Base-by-base conservation (phyloP, 2,797 vertebrate species). In the Eidolon dupreanum region DNA sequence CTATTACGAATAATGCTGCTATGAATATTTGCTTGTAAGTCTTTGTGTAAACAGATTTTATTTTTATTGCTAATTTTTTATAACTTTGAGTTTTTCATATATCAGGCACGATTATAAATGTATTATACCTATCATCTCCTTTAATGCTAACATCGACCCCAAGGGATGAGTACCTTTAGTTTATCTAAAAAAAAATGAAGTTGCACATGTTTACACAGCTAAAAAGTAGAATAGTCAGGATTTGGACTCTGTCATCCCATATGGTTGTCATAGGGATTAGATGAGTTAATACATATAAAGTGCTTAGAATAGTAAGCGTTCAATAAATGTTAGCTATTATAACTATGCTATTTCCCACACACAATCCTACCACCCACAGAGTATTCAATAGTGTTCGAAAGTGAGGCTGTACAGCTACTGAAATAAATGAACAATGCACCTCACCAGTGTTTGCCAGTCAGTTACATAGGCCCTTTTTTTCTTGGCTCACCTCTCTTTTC, bases 281-380 rank as follows among this genome's bases (percentile, higher is more conserved):
- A 89, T 89, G 46, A 95, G 81, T 93, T 90, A 87, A 95, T 88
- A 89, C 46, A 61, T 79, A 89, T 28, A 77, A 95, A 88, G 81
- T 87, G 71, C 94, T 96, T 74, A 93, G 90, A 95, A 95, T 70
- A 93, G 51, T 55, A 82, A 68, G 55, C 1, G 19, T 46, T 94
- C 85, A 77, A 78, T 68, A 90, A 70, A 90, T 53, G 96, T 95
- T 82, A 92, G 94, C 85, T 90, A 88, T 97, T 93, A 86, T 65
- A 94, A 94, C 90, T n/a, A 70, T 81, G 73, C 38, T 92, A 61
- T 66, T 92, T 73, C 81, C 94, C 94, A 92, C 88, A 87, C 61
- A 74, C 0, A 20, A 46, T 77, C 57, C 78, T 83, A 65, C 95
- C 73, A 91, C 57, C 51, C 90, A 95, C 91, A 22, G 82, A 70